Conservation (phyloP, 2,113 vertebrate genomes). For the Platysternon megacephalum region DNA sequence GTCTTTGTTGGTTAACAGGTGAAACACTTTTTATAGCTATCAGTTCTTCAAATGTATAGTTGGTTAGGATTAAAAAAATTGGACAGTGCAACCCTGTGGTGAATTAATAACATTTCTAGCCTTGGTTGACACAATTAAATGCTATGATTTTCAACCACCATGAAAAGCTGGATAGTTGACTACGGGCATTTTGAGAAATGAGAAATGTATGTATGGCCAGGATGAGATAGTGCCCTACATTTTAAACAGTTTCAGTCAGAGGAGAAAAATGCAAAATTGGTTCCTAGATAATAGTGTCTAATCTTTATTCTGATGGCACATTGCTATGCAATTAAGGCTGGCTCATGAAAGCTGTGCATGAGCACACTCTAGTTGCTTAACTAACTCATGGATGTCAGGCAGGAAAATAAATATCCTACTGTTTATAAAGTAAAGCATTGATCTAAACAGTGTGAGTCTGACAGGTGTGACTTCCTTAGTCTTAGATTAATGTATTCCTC, state of each 20-base stretch:
- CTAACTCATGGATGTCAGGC: constrained; percentile 71
- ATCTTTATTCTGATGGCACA: constrained; percentile 76
- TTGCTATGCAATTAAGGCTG: constrained; percentile 76
- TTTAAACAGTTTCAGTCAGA: constrained; percentile 82
- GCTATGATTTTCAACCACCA: constrained; percentile 64
- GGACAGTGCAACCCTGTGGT: constrained; percentile 43
- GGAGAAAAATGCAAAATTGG: constrained; percentile 81
- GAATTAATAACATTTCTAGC: constrained; percentile 52
- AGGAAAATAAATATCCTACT: constrained; percentile 79
- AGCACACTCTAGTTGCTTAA: constrained; percentile 66
- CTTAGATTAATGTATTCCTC: constrained; percentile 69
- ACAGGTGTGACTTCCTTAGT: constrained; percentile 76
- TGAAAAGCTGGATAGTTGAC: constrained; percentile 68
- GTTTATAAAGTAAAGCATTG: constrained; percentile 57
- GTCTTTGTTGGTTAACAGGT: not conserved
- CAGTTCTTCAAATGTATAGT: constrained; percentile 9
- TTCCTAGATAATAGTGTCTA: constrained; percentile 76
- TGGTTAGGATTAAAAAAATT: constrained; percentile 18
- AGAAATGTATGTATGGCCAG: constrained; percentile 73
- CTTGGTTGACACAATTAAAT: constrained; percentile 58
- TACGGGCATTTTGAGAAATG: constrained; percentile 73
- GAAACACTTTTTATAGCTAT: not conserved
- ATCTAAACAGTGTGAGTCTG: constrained; percentile 74
- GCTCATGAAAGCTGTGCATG: constrained; percentile 65
- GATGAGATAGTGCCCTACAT: constrained; percentile 77